These are phyloP conservation scores for Leptinotarsa haldemani DNA, from an alignment of 2,888 invertebrate species.

Conservation along the genomic window DNA sequence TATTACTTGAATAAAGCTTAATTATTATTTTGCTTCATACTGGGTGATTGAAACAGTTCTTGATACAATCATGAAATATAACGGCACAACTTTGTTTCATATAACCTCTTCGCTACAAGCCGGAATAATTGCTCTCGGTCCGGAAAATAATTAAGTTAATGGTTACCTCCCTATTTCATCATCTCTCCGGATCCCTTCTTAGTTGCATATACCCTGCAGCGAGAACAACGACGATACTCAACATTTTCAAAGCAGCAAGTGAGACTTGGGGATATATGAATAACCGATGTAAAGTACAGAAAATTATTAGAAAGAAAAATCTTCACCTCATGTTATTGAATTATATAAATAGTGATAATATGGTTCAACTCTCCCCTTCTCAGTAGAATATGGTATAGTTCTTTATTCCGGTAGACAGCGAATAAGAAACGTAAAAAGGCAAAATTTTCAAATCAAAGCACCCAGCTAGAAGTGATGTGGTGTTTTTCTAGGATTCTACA, in stretches of 20 bases:
- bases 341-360: too few relatives aligned
- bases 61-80: background rate
- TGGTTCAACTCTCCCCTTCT: too few relatives aligned
- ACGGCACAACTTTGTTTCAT: background rate
- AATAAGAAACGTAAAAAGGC: too few relatives aligned
- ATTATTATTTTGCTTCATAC: background rate
- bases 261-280: background rate
- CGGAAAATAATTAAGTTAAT: slow-evolving; percentile 8
- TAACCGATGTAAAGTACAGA: background rate
- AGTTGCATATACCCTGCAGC: slow-evolving; percentile 5
- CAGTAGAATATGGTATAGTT: too few relatives aligned
- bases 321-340: too few relatives aligned
- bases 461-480: too few relatives aligned
- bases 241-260: background rate
- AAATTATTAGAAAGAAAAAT: background rate
- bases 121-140: background rate
- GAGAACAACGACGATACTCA: background rate
- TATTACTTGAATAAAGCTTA: too few relatives aligned
- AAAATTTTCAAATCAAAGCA: too few relatives aligned
- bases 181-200: background rate
- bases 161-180: background rate
- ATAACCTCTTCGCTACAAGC: background rate
- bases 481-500: too few relatives aligned
- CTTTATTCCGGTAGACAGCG: too few relatives aligned
- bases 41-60: too few relatives aligned